These are phyloP conservation scores for Alca torda DNA, from an alignment of 2,797 vertebrate species.

Conservation along the genomic window DNA sequence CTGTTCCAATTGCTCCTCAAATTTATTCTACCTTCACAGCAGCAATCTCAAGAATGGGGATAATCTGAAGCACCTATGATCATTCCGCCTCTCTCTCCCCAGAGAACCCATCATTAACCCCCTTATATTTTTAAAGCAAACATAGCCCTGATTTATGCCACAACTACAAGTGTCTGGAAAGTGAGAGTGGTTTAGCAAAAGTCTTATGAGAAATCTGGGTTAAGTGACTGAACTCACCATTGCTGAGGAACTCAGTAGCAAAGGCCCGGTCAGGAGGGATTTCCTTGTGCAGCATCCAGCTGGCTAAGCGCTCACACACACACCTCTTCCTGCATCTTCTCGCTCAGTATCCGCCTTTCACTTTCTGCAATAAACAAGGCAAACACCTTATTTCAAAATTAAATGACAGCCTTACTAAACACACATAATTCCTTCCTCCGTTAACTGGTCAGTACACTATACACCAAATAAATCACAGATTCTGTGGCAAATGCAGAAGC, in stretches of 20 bases:
- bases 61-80: not conserved
- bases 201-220: not conserved
- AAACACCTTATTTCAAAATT: not conserved
- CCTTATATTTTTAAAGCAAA: not conserved
- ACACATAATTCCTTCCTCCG: not conserved
- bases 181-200: not conserved
- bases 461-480: not conserved
- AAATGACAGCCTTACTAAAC: not conserved
- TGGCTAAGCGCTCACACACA: not conserved
- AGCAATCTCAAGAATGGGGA: not conserved
- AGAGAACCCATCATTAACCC: not conserved
- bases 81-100: not conserved
- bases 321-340: not conserved
- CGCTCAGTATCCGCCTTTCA: not conserved
- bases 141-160: not conserved
- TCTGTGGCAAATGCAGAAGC: not conserved
- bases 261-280: not conserved
- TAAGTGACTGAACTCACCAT: not conserved
- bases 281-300: not conserved
- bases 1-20: not conserved
- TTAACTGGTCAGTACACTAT: not conserved
- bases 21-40: not conserved
- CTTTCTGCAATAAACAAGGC: not conserved
- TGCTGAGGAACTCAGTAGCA: fast-evolving
- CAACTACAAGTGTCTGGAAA: not conserved